Base-by-base conservation (phyloP, 1,140 invertebrate genomes). In the Hyles euphorbiae region DNA sequence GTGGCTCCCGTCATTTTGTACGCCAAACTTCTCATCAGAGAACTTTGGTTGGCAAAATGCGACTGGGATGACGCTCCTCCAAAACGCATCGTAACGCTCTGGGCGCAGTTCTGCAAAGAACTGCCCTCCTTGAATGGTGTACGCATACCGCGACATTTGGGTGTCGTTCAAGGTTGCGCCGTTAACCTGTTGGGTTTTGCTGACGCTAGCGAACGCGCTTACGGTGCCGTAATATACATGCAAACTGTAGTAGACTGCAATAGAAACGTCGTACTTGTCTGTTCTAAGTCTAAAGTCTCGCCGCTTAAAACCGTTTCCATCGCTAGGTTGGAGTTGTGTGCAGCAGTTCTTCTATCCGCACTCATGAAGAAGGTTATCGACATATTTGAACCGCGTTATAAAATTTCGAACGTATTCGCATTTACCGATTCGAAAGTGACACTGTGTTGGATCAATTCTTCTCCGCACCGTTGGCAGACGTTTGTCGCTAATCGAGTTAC, bases 191-290 rank as follows among this genome's bases (percentile, higher is more conserved):
- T 68, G 43, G 74, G 65, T 22, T 86, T 83, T 67, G 55, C 71
- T 9, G 82, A 83, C 64, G 74, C 79, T 6, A 76, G 72, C 32
- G 58, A 63, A 43, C 43, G 49, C 11, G 71, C 70, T 32, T 79
- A 76, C 50, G 70, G 71, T 2, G 67, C 72, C 5, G 59, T 65
- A 12, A 40, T 83, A 36, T 83, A 85, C 56, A 8, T 81, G 9
- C 60, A 68, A 5, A 12, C 40, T 34, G 43, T 22, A 9, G 32
- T 11, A 9, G n/a, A 6, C n/a, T 40, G 2, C 45, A 46, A 9
- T 43, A 5, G 11, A 3, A 12, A 22, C 8, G 12, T 51, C n/a
- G 5, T 34, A 8, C 51, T 63, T 49, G 56, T 69, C 32, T 66
- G 63, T 33, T 62, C 73, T 2, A 76, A 74, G 34, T 69, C 65